These are phyloP conservation scores for Dryococelus australis DNA, from an alignment of 2,888 invertebrate genomes.

Conservation along the genomic window DNA sequence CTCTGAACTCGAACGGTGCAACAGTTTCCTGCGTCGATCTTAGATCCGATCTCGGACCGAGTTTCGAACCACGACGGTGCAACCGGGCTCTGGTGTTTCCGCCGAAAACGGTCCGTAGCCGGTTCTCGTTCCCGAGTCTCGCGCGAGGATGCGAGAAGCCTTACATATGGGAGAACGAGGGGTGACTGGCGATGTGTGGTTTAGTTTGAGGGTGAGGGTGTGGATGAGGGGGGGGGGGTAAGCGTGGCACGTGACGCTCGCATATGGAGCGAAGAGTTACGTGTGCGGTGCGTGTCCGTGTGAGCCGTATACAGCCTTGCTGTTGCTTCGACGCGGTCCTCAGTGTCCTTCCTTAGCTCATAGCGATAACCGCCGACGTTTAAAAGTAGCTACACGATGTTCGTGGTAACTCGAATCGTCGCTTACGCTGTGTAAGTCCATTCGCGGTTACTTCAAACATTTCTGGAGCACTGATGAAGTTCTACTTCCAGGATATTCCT, in stretches of 20 bases:
- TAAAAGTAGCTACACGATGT: too few relatives aligned
- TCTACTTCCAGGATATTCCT: too few relatives aligned
- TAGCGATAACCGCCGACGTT: too few relatives aligned
- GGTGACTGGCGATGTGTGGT: neutral
- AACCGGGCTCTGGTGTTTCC: too few relatives aligned
- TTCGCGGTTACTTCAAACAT: too few relatives aligned
- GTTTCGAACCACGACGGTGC: too few relatives aligned
- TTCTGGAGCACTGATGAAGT: too few relatives aligned
- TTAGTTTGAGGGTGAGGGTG: neutral
- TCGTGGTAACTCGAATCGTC: too few relatives aligned
- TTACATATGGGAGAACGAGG: neutral
- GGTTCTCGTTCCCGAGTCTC: neutral
- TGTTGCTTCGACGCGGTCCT: neutral
- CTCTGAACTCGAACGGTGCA: too few relatives aligned
- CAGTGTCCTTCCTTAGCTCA: neutral
- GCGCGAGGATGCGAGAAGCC: neutral
- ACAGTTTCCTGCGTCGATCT: too few relatives aligned
- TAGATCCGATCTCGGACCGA: too few relatives aligned
- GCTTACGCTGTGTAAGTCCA: too few relatives aligned
- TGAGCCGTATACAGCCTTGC: neutral
- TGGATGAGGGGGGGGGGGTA: neutral
- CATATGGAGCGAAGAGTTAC: conserved; percentile 4
- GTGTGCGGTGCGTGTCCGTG: neutral
- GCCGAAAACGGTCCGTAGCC: neutral
- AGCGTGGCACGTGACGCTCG: conserved; percentile 9